These are phyloP conservation scores for Acanthis flammea DNA, from an alignment of 2,797 vertebrate genomes.

Conservation along the genomic window DNA sequence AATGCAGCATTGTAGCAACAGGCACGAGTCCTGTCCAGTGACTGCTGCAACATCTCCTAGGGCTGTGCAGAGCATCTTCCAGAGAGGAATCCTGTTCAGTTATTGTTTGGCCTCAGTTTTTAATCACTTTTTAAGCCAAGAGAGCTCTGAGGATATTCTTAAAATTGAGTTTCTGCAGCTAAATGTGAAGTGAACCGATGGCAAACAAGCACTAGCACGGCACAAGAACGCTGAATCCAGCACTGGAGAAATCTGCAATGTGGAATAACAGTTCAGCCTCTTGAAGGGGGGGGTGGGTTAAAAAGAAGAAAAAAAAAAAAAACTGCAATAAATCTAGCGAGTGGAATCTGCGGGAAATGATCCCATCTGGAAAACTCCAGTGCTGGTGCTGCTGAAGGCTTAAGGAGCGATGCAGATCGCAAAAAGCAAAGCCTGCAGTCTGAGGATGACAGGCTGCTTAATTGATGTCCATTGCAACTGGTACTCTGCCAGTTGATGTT, in stretches of 20 bases:
- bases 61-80: neutral
- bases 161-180: conserved; percentile 16
- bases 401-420: conserved; percentile 63
- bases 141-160: neutral
- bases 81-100: neutral
- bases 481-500: conserved; percentile 81
- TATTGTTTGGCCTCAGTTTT: neutral
- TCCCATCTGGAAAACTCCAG: conserved; percentile 78
- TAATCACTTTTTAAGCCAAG: conserved; percentile 24
- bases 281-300: conserved; percentile 10
- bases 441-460: conserved; percentile 79
- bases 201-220: conserved; percentile 26
- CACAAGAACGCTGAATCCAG: conserved; percentile 44
- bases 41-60: neutral
- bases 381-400: conserved; percentile 68
- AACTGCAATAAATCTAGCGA: conserved; percentile 70
- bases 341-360: conserved; percentile 71
- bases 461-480: conserved; percentile 84
- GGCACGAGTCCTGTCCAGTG: neutral
- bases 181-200: neutral
- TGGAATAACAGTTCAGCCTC: conserved; percentile 63
- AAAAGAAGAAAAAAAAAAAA: neutral
- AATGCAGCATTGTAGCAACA: fast-evolving
- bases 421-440: conserved; percentile 71
- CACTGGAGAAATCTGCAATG: conserved; percentile 62